A percentile compares a stretch with the other conserved stretches of the same genome.
These are phyloP conservation scores for Melozone crissalis DNA, from an alignment of 2,113 vertebrate genomes.

Conservation along the genomic window DNA sequence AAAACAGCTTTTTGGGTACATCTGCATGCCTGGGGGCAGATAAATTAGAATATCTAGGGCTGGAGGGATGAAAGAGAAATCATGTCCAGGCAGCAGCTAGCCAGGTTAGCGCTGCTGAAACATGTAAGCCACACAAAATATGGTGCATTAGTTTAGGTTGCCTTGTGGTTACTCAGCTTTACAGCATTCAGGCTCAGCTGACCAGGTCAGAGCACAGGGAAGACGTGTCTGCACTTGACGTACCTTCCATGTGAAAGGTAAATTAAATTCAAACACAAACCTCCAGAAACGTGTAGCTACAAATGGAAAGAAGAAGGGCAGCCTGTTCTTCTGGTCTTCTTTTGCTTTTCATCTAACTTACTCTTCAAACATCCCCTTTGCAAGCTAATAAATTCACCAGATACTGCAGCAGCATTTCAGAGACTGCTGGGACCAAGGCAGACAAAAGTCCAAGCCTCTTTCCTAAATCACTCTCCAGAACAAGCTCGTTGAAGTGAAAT, in stretches of 20 bases:
- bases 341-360: conserved; percentile 30
- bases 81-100: conserved; percentile 33
- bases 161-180: background rate
- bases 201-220: conserved; percentile 24
- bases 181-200: background rate
- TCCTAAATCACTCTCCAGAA: background rate
- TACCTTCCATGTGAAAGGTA: conserved; percentile 20
- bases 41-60: conserved; percentile 25
- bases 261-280: conserved; percentile 40
- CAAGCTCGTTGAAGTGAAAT: background rate
- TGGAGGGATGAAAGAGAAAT: conserved; percentile 35
- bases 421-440: background rate
- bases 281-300: conserved; percentile 33
- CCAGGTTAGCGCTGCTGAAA: background rate
- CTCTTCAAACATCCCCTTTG: background rate
- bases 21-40: conserved; percentile 16
- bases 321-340: conserved; percentile 56
- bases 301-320: conserved; percentile 27
- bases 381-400: background rate
- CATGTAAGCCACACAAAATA: background rate
- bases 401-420: background rate
- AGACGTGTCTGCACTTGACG: conserved; percentile 28
- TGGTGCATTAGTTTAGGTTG: background rate
- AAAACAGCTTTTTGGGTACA: conserved; percentile 31
- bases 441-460: background rate